phyloP scores from a whole-genome alignment of 2,888 invertebrate species.

The Caradrina kadenii region DNA sequence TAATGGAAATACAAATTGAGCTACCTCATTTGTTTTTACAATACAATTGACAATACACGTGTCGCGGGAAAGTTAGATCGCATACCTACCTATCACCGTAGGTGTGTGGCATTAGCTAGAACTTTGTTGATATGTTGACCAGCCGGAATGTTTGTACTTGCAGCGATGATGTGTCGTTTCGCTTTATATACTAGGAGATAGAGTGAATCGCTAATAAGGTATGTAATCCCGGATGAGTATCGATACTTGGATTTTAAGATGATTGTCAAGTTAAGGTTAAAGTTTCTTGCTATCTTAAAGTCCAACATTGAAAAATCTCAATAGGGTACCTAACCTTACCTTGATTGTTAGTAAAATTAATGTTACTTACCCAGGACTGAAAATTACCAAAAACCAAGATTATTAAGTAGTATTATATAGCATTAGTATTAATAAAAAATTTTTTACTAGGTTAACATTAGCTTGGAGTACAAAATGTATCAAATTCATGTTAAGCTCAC shows the following conservation, averaged over 20 bases:
- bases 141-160: no score
- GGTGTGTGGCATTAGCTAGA: background rate
- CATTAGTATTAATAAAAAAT: background rate
- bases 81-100: background rate
- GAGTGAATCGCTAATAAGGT: no score
- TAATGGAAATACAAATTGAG: conserved; percentile 36
- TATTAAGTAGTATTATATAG: background rate
- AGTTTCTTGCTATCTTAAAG: conserved; percentile 9
- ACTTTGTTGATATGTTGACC: background rate
- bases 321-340: background rate
- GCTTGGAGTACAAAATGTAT: no score
- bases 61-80: conserved; percentile 18
- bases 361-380: background rate
- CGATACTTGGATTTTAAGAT: no score
- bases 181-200: no score
- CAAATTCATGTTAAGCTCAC: no score
- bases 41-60: conserved; percentile 26
- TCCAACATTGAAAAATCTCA: background rate
- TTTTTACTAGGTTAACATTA: no score
- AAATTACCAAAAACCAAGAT: background rate
- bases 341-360: background rate
- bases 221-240: no score
- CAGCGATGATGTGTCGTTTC: background rate
- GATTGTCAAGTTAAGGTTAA: no score
- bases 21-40: conserved; percentile 23